Evolutionary conservation across 2,888 invertebrate genomes (phyloP), one percentile per base, ranked within the genome.

Genomic region (Tenthredo livida): DNA sequence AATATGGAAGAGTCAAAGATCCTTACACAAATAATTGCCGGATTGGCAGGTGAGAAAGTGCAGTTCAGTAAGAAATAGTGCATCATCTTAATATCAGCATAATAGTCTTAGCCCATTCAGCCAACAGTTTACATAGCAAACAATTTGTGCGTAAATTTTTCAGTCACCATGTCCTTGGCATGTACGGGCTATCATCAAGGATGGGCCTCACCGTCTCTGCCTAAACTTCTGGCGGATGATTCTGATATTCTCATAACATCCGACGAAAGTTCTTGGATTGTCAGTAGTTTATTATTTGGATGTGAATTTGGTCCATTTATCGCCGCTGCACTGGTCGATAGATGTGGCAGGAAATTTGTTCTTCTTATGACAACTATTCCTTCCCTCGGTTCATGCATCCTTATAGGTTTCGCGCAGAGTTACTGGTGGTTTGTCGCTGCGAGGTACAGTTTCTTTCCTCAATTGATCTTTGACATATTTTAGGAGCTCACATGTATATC

Each of bases 311-410:
- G 89, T 33, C 86, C 89, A 9, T 15, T 88, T 33, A 0, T 85
- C 9, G 67, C 85, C 5, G 86, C 70, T 12, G 33, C 86, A 0
- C 37, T 88, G n/a, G 72, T 87, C 29, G 85, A 89, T 50, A 73
- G 29, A 0, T 86, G 87, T 12, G 89, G 89, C 15, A 87, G 89
- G 54, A 89, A 89, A 85, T 87, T 82, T 87, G 86, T 86, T 6
- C 84, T 89, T 25, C 85, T 84, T 29, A 1, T 37, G 4, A 58
- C 82, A 1, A 84, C 72, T 2, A 0, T 86, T 1, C 88, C 88
- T 2, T 85, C 75, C 10, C 43, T 89, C 7, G 21, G 77, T 1
- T 85, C 85, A 6, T 88, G 88, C 87, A 10, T 86, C 15, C 17
- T 88, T 12, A 84, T 83, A 5, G 88, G 75, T 17, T 9, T 86